These are phyloP conservation scores for Noctua janthe DNA, from an alignment of 2,888 invertebrate species.

Conservation along the genomic window DNA sequence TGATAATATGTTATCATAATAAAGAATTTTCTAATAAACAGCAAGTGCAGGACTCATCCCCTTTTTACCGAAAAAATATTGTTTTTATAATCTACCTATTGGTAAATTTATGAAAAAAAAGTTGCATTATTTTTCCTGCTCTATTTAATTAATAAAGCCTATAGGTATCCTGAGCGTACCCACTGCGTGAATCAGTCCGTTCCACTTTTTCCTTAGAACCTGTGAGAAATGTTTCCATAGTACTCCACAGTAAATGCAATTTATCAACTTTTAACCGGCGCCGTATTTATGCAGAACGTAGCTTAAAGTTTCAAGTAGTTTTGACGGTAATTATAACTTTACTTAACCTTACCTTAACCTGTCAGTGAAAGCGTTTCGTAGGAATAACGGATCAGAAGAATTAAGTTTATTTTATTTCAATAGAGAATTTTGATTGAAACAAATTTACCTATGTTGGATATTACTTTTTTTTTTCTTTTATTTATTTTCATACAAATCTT, in stretches of 20 bases:
- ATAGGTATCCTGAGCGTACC: not conserved
- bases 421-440: slow-evolving; percentile 2
- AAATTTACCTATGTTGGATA: not conserved
- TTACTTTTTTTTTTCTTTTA: slow-evolving; percentile 6
- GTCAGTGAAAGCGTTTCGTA: slow-evolving; percentile 33
- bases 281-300: slow-evolving; percentile 40
- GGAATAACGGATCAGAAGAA: slow-evolving; percentile 25
- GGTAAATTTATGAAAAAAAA: not conserved
- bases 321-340: slow-evolving; percentile 53
- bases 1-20: not conserved
- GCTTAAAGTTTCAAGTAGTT: slow-evolving; percentile 45
- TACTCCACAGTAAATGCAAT: slow-evolving; percentile 32
- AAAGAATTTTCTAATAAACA: not conserved
- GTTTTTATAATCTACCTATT: not conserved
- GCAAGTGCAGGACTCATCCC: not conserved
- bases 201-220: slow-evolving; percentile 3
- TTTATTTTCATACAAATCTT: no score
- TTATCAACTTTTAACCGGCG: slow-evolving; percentile 36
- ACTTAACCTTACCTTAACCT: slow-evolving; percentile 30
- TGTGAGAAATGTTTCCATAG: not conserved
- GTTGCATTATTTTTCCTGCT: not conserved
- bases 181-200: not conserved
- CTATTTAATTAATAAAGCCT: not conserved
- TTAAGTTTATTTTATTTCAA: slow-evolving; percentile 20
- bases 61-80: not conserved